Percentiles rank a stretch among this genome's conserved stretches.
Conservation (phyloP, 2,797 vertebrate species). For the Sebastes steindachneri region DNA sequence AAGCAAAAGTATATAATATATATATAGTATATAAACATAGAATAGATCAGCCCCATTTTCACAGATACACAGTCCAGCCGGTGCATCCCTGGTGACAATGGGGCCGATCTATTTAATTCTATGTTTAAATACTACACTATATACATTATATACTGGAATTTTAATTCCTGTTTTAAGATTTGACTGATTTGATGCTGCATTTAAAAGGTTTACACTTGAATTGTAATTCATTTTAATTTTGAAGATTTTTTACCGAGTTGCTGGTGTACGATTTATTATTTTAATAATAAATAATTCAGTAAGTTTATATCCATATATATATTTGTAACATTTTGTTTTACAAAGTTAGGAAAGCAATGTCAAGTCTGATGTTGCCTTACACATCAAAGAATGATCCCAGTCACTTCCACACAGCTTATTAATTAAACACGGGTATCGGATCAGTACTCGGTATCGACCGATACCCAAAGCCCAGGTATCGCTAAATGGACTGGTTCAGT, state of each 20-base stretch:
- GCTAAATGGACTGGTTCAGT: neutral
- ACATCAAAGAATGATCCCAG: too few species aligned
- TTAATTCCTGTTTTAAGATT: neutral
- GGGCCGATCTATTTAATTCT: neutral
- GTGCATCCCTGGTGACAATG: neutral
- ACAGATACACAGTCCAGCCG: neutral
- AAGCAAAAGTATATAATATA: neutral
- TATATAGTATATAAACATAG: too few species aligned
- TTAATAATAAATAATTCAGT: neutral
- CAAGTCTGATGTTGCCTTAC: too few species aligned
- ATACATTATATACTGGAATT: neutral
- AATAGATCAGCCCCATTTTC: neutral
- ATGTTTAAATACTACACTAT: neutral
- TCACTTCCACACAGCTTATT: neutral
- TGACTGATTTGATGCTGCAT: neutral
- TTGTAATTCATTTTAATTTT: neutral
- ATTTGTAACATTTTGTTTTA: too few species aligned
- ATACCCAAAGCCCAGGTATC: neutral
- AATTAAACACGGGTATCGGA: neutral
- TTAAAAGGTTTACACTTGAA: neutral
- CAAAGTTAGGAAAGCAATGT: too few species aligned
- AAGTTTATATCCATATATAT: neutral
- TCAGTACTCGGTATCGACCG: neutral
- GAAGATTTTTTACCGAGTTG: neutral
- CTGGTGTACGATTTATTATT: neutral